Evolutionary conservation across 2,797 vertebrate species (phyloP), one percentile per base, ranked within the genome.

Genomic region (Enteromius paludinosus): DNA sequence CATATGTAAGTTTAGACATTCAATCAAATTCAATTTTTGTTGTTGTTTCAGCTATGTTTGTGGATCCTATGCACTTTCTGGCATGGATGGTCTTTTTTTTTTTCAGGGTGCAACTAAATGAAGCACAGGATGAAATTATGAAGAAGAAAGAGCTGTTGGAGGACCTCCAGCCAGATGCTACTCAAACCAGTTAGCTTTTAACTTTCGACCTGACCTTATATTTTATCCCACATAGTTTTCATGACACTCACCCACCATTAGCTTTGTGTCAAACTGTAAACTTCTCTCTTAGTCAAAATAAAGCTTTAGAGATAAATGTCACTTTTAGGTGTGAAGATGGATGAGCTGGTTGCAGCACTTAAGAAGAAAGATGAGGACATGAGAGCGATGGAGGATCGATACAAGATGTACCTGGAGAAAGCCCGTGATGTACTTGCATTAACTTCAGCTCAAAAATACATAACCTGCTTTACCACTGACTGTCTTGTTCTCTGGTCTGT

Each of bases 341-440:
- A 94, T 66, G 97, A 98, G 89, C 93, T 99, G 87, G 96, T 96
- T 91, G 95, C 96, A 54, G 97, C 97, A 84, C 94, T 99, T 86
- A 96, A 95, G 86, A 99, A 99, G 92, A 99, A 99, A 87, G 98
- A 99, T 54, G 98, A 99, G 11, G 98, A 99, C 92, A 99, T 99
- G 98, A 96, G 95, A 91, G 96, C 97, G 10, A 99, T 99, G 98
- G 98, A 99, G 87, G 97, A 99, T 87, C 93, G 98, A 89, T 99
- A 99, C n/a, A 99, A 99, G 91, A 97, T 98, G 96, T 99, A 99
- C 89, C 93, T 99, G 88, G 98, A 99, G 90, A 99, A 99, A 92
- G 98, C 98, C 90, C 96, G 97, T 86, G 97, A 96, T 85, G 98
- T 99, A 92, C 96, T 73, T 83, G 66, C 28, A 33, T 20, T 33